These are phyloP conservation scores for Pseudolycoriella hygida DNA, from an alignment of 2,888 invertebrate genomes.

Conservation along the genomic window DNA sequence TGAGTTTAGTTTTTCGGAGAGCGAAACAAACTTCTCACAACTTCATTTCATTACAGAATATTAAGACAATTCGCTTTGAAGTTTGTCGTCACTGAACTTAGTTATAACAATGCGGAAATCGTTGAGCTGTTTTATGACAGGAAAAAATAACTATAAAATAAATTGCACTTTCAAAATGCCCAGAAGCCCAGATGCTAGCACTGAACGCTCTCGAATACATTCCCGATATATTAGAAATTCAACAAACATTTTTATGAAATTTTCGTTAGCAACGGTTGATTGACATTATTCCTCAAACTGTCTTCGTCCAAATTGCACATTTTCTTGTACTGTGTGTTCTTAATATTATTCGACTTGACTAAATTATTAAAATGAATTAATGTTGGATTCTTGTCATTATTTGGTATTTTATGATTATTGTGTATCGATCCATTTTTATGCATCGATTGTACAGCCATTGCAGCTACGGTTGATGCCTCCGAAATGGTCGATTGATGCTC, in stretches of 20 bases:
- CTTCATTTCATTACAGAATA: no score
- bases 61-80: no score
- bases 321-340: slow-evolving; percentile 20
- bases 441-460: not conserved
- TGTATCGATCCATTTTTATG: not conserved
- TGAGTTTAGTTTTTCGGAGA: no score
- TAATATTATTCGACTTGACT: slow-evolving; percentile 20
- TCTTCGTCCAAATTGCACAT: slow-evolving; percentile 9
- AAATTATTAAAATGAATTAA: slow-evolving; percentile 16
- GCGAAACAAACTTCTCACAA: no score
- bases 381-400: slow-evolving; percentile 12
- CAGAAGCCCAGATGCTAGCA: no score
- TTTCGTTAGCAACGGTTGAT: slow-evolving; percentile 17
- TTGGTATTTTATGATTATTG: slow-evolving; percentile 11
- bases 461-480: not conserved
- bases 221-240: no score
- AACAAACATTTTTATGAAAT: not conserved
- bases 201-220: no score
- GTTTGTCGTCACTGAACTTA: no score
- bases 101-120: no score
- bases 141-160: no score
- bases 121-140: no score
- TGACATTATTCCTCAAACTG: slow-evolving; percentile 15
- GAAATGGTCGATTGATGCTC: not conserved
- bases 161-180: no score